These are phyloP conservation scores for Tachystola acroxantha DNA, from an alignment of 2,888 invertebrate species.

Conservation along the genomic window DNA sequence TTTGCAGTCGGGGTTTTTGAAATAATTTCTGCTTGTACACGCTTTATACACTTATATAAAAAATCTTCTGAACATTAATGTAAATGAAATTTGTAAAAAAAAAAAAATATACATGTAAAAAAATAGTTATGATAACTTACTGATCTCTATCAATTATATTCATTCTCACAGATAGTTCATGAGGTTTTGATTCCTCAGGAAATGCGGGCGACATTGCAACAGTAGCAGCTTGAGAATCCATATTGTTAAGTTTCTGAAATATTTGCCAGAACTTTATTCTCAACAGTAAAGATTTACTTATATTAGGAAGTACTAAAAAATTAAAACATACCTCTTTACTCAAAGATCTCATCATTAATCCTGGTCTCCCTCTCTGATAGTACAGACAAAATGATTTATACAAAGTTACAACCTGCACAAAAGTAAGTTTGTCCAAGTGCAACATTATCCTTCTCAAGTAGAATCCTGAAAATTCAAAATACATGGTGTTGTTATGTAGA, in stretches of 20 bases:
- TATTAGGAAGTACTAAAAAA: not conserved
- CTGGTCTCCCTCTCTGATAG: conserved; percentile 78
- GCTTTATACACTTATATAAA: no score
- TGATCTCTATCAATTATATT: conserved; percentile 63
- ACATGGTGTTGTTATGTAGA: no score
- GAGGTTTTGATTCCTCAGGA: conserved; percentile 52
- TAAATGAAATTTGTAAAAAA: no score
- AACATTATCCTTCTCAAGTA: conserved; percentile 90
- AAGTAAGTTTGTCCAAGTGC: conserved; percentile 89
- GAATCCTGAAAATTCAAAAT: conserved; percentile 77
- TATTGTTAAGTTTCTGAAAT: conserved; percentile 64
- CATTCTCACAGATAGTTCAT: conserved; percentile 58
- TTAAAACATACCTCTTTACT: conserved; percentile 76
- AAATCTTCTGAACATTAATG: no score
- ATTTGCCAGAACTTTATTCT: no score
- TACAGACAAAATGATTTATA: conserved; percentile 85
- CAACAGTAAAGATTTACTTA: no score
- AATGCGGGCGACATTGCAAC: conserved; percentile 36
- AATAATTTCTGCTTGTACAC: no score
- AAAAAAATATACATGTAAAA: no score
- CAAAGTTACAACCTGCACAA: conserved; percentile 88
- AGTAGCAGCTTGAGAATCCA: conserved; percentile 41
- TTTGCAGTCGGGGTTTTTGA: no score
- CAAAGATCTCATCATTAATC: conserved; percentile 64
- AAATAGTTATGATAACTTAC: no score